phyloP scores from a whole-genome alignment of 2,888 invertebrate species.

The Nephrocerus scutellatus region DNA sequence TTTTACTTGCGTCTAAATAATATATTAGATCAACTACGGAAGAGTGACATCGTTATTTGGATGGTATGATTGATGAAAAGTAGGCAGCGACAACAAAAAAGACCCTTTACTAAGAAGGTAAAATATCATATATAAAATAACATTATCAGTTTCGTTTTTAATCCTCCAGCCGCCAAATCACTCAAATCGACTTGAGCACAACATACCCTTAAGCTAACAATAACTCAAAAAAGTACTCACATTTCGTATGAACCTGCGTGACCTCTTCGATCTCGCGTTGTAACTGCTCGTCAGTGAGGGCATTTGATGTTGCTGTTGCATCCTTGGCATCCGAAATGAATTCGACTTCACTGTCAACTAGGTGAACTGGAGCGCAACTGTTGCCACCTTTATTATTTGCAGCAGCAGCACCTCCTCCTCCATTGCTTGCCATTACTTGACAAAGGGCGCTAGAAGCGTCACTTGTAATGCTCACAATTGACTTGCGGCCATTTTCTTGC shows the following conservation, averaged over 20 bases:
- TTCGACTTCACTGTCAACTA: no score
- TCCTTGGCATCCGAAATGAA: no score
- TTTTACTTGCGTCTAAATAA: no score
- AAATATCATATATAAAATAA: no score
- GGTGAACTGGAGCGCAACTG: no score
- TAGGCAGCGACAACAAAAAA: no score
- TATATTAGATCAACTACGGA: no score
- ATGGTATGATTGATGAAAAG: no score
- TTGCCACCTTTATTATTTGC: constrained; percentile 8
- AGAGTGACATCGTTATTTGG: no score
- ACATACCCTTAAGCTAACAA: not conserved
- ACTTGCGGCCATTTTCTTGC: constrained; percentile 16
- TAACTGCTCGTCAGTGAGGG: constrained; percentile 26
- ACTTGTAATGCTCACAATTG: constrained; percentile 17
- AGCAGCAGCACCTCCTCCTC: constrained; percentile 13
- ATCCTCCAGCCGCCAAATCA: no score
- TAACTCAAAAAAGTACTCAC: constrained; percentile 23
- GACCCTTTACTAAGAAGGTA: no score
- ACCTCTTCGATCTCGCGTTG: constrained; percentile 38
- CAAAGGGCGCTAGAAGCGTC: constrained; percentile 15
- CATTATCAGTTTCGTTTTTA: no score
- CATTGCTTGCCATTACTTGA: constrained; percentile 18
- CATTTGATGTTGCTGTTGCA: constrained; percentile 16
- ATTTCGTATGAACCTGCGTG: constrained; percentile 29
- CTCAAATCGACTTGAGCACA: not conserved